Percentiles rank a stretch among this genome's conserved stretches.
Conservation (phyloP, 2,888 invertebrate genomes). For the Xanthia togata region DNA sequence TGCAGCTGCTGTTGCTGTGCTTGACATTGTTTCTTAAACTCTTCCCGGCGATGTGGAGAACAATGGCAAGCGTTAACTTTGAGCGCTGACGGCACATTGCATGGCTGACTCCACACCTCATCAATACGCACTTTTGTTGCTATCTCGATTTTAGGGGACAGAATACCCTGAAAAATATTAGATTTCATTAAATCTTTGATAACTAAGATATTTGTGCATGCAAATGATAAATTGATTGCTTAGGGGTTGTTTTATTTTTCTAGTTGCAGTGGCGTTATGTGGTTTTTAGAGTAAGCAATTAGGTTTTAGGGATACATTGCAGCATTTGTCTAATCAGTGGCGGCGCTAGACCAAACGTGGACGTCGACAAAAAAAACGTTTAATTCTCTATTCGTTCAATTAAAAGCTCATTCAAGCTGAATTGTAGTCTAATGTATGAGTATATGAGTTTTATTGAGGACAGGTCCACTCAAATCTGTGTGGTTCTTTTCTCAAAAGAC, state of each 20-base stretch:
- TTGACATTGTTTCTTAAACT: constrained; percentile 74
- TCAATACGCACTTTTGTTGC: constrained; percentile 92
- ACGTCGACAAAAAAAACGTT: too few relatives aligned
- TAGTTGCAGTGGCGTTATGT: neutral
- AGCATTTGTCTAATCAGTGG: too few relatives aligned
- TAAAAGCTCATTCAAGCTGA: too few relatives aligned
- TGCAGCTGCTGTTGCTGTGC: neutral
- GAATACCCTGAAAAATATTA: constrained; percentile 90
- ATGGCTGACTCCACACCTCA: constrained; percentile 86
- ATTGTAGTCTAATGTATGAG: too few relatives aligned
- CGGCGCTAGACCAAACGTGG: too few relatives aligned
- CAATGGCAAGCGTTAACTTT: constrained; percentile 73
- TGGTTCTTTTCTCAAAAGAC: too few relatives aligned
- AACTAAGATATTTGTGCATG: neutral
- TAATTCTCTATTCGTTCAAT: too few relatives aligned
- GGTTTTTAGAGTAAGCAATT: neutral
- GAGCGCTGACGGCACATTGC: constrained; percentile 27
- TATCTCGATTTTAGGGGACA: constrained; percentile 93
- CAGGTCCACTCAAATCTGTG: too few relatives aligned
- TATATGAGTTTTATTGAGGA: too few relatives aligned
- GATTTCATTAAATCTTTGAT: neutral
- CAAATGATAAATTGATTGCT: neutral
- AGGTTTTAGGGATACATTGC: neutral
- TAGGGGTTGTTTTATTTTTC: neutral
- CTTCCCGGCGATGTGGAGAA: constrained; percentile 56